Evolutionary conservation across 2,113 vertebrate genomes (phyloP).

Genomic region (Leptocoma aspasia): DNA sequence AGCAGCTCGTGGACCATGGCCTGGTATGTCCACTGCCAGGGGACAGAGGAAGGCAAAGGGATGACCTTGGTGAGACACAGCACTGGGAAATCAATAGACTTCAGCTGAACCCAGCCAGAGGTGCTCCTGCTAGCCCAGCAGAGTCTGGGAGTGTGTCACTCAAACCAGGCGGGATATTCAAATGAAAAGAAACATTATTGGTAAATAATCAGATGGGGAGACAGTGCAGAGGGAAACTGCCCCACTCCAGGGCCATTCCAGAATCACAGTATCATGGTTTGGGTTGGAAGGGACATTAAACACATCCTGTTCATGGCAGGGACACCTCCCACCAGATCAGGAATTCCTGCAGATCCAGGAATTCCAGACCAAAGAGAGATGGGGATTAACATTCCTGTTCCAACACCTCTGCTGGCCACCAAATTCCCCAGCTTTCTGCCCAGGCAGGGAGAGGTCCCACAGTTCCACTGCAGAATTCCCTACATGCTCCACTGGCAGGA

Average conservation of each 20-base stretch:
- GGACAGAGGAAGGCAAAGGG: background rate
- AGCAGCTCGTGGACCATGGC: slow-evolving; percentile 97
- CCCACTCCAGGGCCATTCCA: background rate
- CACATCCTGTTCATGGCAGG: background rate
- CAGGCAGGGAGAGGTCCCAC: slow-evolving; percentile 16
- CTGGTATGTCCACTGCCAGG: slow-evolving; percentile 93
- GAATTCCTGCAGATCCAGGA: background rate
- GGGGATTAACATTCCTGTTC: background rate
- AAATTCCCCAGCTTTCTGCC: background rate
- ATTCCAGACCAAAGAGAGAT: background rate
- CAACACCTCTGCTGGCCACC: background rate
- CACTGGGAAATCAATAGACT: background rate
- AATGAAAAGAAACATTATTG: background rate
- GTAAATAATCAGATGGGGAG: too few relatives aligned
- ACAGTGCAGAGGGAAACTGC: background rate
- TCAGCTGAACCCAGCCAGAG: background rate
- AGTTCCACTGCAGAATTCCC: slow-evolving; percentile 17
- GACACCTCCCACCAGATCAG: background rate
- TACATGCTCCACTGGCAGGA: background rate
- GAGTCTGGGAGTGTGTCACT: fast-evolving
- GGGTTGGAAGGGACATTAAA: background rate
- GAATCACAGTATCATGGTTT: background rate
- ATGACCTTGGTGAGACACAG: background rate
- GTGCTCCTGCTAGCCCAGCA: background rate
- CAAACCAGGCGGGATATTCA: background rate